Evolutionary conservation across 1,140 invertebrate species (phyloP).

Genomic region (Melitaea cinxia): DNA sequence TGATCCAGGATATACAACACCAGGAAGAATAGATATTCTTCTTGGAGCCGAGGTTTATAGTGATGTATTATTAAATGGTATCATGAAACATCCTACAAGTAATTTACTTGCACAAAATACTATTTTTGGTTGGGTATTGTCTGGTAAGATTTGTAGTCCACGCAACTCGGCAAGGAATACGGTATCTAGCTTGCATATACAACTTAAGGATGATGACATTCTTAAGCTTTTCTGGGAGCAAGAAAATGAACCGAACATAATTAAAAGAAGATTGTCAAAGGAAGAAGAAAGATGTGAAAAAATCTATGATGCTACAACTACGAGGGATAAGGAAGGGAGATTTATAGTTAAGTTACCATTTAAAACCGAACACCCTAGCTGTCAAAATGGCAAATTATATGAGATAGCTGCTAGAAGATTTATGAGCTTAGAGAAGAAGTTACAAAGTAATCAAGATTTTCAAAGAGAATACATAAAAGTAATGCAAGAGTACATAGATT

Average conservation of each 20-base stretch:
- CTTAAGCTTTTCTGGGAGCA: constrained; percentile 48
- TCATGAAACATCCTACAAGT: background rate
- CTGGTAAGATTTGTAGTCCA: constrained; percentile 30
- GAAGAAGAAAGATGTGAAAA: constrained; percentile 46
- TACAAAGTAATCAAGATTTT: background rate
- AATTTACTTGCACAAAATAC: constrained; percentile 49
- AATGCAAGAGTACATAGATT: constrained; percentile 18
- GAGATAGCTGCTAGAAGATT: constrained; percentile 11
- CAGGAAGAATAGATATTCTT: background rate
- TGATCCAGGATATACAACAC: background rate
- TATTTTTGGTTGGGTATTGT: constrained; percentile 53
- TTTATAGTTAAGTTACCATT: constrained; percentile 56
- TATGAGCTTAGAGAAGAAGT: constrained; percentile 5
- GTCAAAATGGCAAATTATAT: background rate
- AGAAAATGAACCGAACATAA: constrained; percentile 33
- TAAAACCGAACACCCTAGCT: constrained; percentile 28
- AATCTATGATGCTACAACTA: constrained; percentile 36
- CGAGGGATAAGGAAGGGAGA: constrained; percentile 40
- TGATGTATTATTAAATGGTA: background rate
- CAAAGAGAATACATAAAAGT: constrained; percentile 11
- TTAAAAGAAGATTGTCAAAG: constrained; percentile 31
- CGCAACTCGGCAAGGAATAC: constrained; percentile 6
- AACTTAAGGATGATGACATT: constrained; percentile 36
- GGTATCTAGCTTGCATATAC: constrained; percentile 34
- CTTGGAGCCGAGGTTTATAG: constrained; percentile 5